Evolutionary conservation across 1,140 invertebrate species (phyloP).

Genomic region (Drosophila triauraria): DNA sequence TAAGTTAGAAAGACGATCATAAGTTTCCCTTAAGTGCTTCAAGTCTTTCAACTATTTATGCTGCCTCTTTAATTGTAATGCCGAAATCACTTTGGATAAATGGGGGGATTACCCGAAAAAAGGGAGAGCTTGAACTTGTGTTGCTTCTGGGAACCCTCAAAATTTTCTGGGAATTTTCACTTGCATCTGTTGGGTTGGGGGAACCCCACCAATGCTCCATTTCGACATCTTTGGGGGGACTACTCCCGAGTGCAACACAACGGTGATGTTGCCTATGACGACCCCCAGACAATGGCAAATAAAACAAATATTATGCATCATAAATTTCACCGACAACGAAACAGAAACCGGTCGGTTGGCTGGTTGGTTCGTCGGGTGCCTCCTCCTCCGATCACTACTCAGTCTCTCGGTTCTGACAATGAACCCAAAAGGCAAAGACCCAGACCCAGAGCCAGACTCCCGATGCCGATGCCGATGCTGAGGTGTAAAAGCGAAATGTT

Average conservation of each 20-base stretch:
- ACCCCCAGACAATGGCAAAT: constrained; percentile 61
- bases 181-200: constrained; percentile 25
- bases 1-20: accelerated
- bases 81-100: background rate
- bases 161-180: constrained; percentile 39
- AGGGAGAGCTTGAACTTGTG: background rate
- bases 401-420: constrained; percentile 64
- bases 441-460: constrained; percentile 27
- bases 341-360: constrained; percentile 27
- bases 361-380: constrained; percentile 2
- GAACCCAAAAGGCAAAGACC: constrained; percentile 58
- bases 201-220: background rate
- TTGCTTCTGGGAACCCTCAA: constrained; percentile 18
- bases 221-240: constrained; percentile 5
- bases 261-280: constrained; percentile 32
- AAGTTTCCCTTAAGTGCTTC: background rate
- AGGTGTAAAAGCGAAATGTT: constrained; percentile 62
- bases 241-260: constrained; percentile 45
- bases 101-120: background rate
- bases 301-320: constrained; percentile 71
- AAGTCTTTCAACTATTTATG: background rate
- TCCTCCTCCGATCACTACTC: constrained; percentile 9
- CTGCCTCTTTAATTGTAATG: background rate
- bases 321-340: constrained; percentile 70
- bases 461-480: constrained; percentile 3